Conservation (phyloP, 2,888 invertebrate species). For the Crematogaster levior region DNA sequence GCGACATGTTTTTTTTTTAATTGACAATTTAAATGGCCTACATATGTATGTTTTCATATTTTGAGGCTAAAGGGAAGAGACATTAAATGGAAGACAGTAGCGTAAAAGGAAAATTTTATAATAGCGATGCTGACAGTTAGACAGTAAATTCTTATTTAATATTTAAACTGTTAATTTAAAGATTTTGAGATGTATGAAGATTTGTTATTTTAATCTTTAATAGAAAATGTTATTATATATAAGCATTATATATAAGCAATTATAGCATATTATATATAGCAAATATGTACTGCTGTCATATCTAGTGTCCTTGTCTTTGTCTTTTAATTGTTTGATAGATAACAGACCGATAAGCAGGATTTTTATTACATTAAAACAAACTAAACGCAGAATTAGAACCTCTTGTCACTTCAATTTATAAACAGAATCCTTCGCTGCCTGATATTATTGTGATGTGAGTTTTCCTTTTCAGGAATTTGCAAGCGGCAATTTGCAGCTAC, state of each 20-base stretch:
- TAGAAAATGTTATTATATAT: too few relatives aligned
- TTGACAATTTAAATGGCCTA: neutral
- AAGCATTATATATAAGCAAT: too few relatives aligned
- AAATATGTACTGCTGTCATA: neutral
- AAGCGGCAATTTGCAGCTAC: slow-evolving; percentile 98
- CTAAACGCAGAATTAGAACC: neutral
- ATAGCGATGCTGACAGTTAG: neutral
- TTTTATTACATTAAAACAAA: neutral
- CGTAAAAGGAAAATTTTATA: neutral
- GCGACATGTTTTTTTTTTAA: neutral
- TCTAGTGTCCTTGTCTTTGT: neutral
- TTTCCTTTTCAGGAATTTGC: slow-evolving; percentile 93
- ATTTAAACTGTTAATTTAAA: neutral
- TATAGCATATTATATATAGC: too few relatives aligned
- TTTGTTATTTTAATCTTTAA: neutral
- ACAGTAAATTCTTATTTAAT: neutral
- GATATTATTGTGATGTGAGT: neutral
- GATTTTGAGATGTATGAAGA: neutral
- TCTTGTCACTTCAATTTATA: neutral
- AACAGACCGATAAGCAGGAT: neutral
- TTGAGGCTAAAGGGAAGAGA: neutral
- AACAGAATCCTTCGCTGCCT: too few relatives aligned
- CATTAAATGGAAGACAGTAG: neutral
- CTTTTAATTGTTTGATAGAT: neutral
- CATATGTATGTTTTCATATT: neutral